Percentiles rank a stretch among this genome's conserved stretches.
Evolutionary conservation across 1,140 invertebrate genomes (phyloP).

Genomic region (Microplitis demolitor): DNA sequence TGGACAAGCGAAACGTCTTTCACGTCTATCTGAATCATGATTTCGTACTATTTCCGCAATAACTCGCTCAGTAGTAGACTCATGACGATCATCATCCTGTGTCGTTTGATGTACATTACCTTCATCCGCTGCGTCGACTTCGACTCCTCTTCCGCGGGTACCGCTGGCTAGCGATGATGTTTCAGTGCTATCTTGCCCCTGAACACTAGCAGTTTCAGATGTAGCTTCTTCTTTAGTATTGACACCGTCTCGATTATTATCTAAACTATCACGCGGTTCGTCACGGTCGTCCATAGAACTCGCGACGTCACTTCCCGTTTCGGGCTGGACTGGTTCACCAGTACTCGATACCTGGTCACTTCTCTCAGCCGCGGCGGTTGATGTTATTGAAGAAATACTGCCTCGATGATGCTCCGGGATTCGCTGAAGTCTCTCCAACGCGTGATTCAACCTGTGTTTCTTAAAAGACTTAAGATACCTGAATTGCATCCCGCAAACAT

Average conservation of each 20-base stretch:
- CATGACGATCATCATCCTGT: constrained; percentile 38
- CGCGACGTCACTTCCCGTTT: constrained; percentile 47
- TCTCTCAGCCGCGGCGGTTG: constrained; percentile 49
- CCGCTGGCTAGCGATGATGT: neutral
- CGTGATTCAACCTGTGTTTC: constrained; percentile 86
- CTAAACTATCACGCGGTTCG: neutral
- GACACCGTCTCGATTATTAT: neutral
- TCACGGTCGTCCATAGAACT: constrained; percentile 33
- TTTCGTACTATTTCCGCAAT: constrained; percentile 39
- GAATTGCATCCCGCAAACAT: constrained; percentile 89
- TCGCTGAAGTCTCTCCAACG: constrained; percentile 75
- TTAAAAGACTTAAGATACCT: constrained; percentile 85
- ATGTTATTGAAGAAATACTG: neutral
- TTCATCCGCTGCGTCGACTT: constrained; percentile 33
- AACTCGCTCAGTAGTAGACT: constrained; percentile 45
- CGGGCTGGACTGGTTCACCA: constrained; percentile 68
- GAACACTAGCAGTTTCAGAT: constrained; percentile 38
- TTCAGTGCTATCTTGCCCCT: constrained; percentile 27
- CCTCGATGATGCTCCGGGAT: constrained; percentile 27
- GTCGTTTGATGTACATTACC: constrained; percentile 32
- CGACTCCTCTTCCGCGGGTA: neutral
- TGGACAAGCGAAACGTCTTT: constrained; percentile 77
- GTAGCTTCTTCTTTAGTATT: constrained; percentile 39
- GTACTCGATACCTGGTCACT: constrained; percentile 75
- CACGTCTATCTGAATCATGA: constrained; percentile 51